phyloP scores from a whole-genome alignment of 1,140 invertebrate genomes.

The Aethina tumida region DNA sequence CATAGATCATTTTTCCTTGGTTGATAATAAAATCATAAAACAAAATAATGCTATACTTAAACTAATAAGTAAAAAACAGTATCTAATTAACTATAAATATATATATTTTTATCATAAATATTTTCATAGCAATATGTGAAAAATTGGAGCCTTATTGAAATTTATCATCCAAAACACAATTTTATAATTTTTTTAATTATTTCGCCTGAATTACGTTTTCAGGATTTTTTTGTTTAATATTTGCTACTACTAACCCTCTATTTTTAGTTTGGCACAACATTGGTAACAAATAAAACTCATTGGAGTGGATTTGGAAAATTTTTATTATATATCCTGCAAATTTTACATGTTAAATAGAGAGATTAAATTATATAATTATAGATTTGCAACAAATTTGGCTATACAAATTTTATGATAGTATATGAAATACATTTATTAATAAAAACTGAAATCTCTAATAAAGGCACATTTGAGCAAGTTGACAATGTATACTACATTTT shows the following conservation, averaged over 20 bases:
- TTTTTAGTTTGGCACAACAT: constrained; percentile 11
- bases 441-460: constrained; percentile 16
- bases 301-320: constrained; percentile 14
- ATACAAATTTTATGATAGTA: constrained; percentile 13
- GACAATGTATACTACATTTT: constrained; percentile 23
- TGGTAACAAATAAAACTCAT: constrained; percentile 9
- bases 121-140: too few relatives aligned
- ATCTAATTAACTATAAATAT: too few relatives aligned
- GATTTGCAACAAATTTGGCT: constrained; percentile 17
- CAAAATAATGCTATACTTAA: too few relatives aligned
- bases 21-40: too few relatives aligned
- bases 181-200: too few relatives aligned
- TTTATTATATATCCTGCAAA: constrained; percentile 18
- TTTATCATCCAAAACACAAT: too few relatives aligned
- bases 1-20: too few relatives aligned
- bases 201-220: too few relatives aligned
- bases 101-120: too few relatives aligned
- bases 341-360: constrained; percentile 18
- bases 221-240: too few relatives aligned
- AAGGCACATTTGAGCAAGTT: constrained; percentile 30
- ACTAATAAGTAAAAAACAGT: too few relatives aligned
- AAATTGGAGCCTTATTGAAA: too few relatives aligned
- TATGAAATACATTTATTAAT: constrained; percentile 10
- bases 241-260: constrained; percentile 16
- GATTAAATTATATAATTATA: constrained; percentile 16